Evolutionary conservation across 2,888 invertebrate genomes (phyloP), one percentile per base, ranked within the genome.

Genomic region (Platynereis dumerilii): DNA sequence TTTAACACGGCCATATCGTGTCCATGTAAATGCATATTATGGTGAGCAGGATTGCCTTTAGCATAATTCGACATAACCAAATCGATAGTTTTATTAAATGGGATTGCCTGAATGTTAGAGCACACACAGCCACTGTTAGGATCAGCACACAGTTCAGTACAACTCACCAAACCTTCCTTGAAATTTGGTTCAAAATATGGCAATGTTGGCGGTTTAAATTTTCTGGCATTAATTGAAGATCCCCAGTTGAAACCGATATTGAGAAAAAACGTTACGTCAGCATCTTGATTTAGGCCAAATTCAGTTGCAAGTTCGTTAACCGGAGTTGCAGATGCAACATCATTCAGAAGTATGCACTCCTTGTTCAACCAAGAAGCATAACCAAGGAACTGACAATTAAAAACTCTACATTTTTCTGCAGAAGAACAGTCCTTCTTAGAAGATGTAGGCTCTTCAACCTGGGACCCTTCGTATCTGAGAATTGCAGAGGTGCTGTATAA

Each of bases 1-100:
- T 76, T 77, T 12, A 81, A 44, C 1, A 81, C 78, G 39, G 77
- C 72, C 66, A 80, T 80, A 3, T 74, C 74, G 61, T 80, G 78
- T 0, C 81, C 81, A 55, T 81, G 80, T 70, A 80, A 65, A 61
- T 81, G 80, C 17, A 80, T 69, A 0, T 77, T 76, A 59, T 81
- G 81, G n/a, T 77, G 72, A 29, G 20, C 15, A 17, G 12, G 20
- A 20, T 17, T 17, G 1, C 48, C 42, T 5, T 24, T 42, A n/a
- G 61, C 29, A 54, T 57, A 66, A 34, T 60, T 66, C 15, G 74
- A 55, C 34, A 80, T 66, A 1, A 79, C 72, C 63, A 81, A 65
- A 65, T 80, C 79, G 5, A 77, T 69, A 0, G 75, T 74, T 54
- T 76, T 72, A 1, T 69, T n/a, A n/a, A n/a, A n/a, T n/a, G n/a